A percentile compares a stretch with the other conserved stretches of the same genome.
phyloP scores from a whole-genome alignment of 2,888 invertebrate genomes.

The Stenurella melanura region DNA sequence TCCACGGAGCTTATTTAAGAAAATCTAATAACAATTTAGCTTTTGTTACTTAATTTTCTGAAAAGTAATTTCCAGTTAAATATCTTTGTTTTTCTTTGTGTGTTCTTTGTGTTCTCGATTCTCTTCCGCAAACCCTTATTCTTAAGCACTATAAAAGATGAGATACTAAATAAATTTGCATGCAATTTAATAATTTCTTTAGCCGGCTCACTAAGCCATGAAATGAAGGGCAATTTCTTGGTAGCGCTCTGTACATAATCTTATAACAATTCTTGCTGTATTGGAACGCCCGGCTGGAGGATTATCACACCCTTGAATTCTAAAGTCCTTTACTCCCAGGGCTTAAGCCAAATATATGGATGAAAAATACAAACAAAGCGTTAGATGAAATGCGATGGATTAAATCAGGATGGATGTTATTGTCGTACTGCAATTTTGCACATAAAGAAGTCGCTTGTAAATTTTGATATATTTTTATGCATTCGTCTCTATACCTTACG shows the following conservation, averaged over 20 bases:
- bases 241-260: slow-evolving; percentile 40
- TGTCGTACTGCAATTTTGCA: slow-evolving; percentile 2
- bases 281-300: slow-evolving; percentile 26
- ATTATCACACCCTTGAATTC: slow-evolving; percentile 40
- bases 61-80: slow-evolving; percentile 44
- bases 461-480: neutral
- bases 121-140: slow-evolving; percentile 23
- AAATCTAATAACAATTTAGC: slow-evolving; percentile 45
- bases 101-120: slow-evolving; percentile 39
- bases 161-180: slow-evolving; percentile 47
- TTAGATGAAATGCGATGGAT: slow-evolving; percentile 17
- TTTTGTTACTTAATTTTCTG: slow-evolving; percentile 43
- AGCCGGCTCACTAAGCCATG: slow-evolving; percentile 43
- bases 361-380: slow-evolving; percentile 33
- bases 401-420: slow-evolving; percentile 21
- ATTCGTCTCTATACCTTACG: neutral
- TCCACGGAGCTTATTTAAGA: slow-evolving; percentile 32
- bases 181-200: slow-evolving; percentile 46
- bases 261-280: slow-evolving; percentile 35
- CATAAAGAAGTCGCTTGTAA: slow-evolving; percentile 14
- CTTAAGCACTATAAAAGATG: slow-evolving; percentile 40
- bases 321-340: neutral
- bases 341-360: slow-evolving; percentile 26
- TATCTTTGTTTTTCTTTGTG: slow-evolving; percentile 42
- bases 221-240: slow-evolving; percentile 47